Conservation (phyloP, 2,888 invertebrate species). For the Trissoscelio sp. region DNA sequence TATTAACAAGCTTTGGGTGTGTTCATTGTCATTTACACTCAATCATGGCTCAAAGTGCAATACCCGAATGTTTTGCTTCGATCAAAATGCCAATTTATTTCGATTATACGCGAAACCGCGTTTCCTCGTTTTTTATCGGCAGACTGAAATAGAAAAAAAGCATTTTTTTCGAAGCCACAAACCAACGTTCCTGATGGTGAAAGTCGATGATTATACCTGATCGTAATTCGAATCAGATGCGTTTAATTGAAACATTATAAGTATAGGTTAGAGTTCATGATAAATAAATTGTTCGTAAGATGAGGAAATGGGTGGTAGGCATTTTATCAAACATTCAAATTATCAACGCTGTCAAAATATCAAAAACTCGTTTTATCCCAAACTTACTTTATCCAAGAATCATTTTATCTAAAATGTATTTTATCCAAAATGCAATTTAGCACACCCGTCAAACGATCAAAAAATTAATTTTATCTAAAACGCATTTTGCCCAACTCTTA, state of each 20-base stretch:
- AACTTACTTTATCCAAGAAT: too few relatives aligned
- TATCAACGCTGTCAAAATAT: too few relatives aligned
- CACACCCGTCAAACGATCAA: too few relatives aligned
- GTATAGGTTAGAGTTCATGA: background rate
- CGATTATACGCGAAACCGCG: constrained; percentile 30
- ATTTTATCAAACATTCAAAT: too few relatives aligned
- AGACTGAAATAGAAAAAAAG: background rate
- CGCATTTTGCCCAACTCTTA: too few relatives aligned
- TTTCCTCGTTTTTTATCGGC: constrained; percentile 2
- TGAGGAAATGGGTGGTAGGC: too few relatives aligned
- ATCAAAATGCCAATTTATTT: constrained; percentile 42
- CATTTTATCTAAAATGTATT: too few relatives aligned
- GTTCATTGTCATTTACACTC: constrained; percentile 54
- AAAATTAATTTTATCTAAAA: too few relatives aligned
- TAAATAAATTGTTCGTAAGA: constrained; percentile 1
- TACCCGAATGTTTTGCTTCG: constrained; percentile 8
- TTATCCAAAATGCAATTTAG: too few relatives aligned
- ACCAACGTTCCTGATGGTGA: too few relatives aligned
- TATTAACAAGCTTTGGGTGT: constrained; percentile 38
- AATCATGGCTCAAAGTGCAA: constrained; percentile 12
- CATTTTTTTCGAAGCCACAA: too few relatives aligned
- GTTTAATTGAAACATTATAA: constrained; percentile 34
- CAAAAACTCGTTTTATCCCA: too few relatives aligned
- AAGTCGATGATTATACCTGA: constrained; percentile 2
- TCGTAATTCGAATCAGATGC: constrained; percentile 24